A percentile compares a stretch with the other conserved stretches of the same genome.
These are phyloP conservation scores for Morinoia aosen DNA, from an alignment of 2,888 invertebrate genomes.

Conservation along the genomic window DNA sequence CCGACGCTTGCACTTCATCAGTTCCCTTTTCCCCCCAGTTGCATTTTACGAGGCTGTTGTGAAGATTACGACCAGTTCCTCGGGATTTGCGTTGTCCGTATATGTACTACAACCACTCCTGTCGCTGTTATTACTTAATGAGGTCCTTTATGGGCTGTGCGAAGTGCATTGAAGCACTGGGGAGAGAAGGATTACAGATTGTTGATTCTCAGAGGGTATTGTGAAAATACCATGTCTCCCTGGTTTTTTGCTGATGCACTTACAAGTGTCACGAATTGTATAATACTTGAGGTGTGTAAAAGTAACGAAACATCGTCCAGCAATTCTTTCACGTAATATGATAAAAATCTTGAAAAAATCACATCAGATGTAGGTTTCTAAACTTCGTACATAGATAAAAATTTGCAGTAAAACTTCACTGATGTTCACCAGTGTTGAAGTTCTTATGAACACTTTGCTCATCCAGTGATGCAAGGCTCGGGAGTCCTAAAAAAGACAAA, in stretches of 20 bases:
- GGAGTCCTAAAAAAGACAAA: too few relatives aligned
- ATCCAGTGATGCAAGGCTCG: too few relatives aligned
- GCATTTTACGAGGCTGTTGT: not conserved
- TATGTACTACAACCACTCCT: not conserved
- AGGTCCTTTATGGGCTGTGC: not conserved
- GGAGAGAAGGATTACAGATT: not conserved
- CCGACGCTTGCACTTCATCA: not conserved
- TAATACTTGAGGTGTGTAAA: too few relatives aligned
- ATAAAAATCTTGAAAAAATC: not conserved
- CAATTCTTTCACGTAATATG: not conserved
- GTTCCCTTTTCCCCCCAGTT: not conserved
- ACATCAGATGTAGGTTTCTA: not conserved
- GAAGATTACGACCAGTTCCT: not conserved
- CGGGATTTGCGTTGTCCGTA: not conserved
- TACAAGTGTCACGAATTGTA: not conserved
- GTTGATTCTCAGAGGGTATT: not conserved
- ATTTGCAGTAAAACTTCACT: too few relatives aligned
- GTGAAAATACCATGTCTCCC: not conserved
- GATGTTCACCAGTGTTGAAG: too few relatives aligned
- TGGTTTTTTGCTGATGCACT: not conserved
- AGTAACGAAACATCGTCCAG: not conserved
- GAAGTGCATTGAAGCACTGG: not conserved
- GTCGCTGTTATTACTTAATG: not conserved
- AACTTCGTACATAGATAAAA: too few relatives aligned
- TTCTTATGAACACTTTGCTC: too few relatives aligned